Evolutionary conservation across 1,140 invertebrate species (phyloP), one percentile per base, ranked within the genome.

Genomic region (Drosophila sproati): DNA sequence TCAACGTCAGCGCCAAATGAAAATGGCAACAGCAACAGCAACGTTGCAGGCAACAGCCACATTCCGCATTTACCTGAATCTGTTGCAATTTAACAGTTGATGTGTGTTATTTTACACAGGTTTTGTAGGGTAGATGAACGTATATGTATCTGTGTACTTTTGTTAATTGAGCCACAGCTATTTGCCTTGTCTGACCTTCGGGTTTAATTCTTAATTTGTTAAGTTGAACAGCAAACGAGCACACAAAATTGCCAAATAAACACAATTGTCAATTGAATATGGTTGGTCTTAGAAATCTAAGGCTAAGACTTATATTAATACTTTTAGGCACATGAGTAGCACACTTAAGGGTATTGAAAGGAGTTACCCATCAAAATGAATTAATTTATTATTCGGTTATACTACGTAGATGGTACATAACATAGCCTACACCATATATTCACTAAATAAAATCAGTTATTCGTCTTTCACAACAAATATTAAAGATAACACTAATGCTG

Each of bases 1-100:
- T 73, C 56, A 69, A 61, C 34, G 64, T 61, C 43, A 62, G 37
- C 45, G 32, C 12, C 34, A 62, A 62, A 50, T 55, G 47, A 59
- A 61, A 70, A 59, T 70, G 67, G 50, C 50, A 63, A 47, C 59
- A 20, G 35, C 39, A 60, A 60, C 43, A 32, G 4, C n/a, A 43
- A 57, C 55, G 29, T 57, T 57, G 55, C 43, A 43, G 55, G 39
- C 39, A 57, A 4, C 41, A 43, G 31, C 45, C 28, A 48, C 60
- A 50, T 54, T 47, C 37, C 54, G 28, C 50, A 43, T 59, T 67
- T 59, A 47, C 54, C 64, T 39, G 29, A 37, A 45, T 12, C 34
- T 50, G 47, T 34, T 50, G 60, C 61, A 63, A 37, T 52, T 63
- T 52, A 63, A 52, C 34, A 32, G 37, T 12, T 39, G 61, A 3